Evolutionary conservation across 2,797 vertebrate species (phyloP).

Genomic region (Rhynchotus rufescens): DNA sequence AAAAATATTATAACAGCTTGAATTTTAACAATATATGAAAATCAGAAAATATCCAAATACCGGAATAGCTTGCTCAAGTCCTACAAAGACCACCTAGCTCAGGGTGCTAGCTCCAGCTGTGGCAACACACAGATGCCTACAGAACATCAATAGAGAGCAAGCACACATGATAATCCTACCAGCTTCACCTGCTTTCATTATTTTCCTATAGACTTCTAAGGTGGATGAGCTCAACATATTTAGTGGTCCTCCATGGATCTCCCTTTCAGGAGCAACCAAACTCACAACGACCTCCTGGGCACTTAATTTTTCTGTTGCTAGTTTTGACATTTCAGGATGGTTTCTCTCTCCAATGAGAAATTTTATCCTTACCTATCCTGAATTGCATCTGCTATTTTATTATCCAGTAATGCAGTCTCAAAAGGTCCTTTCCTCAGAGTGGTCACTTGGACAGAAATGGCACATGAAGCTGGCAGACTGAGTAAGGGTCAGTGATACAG

Average conservation of each 20-base stretch:
- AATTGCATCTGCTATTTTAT: neutral
- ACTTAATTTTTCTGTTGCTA: neutral
- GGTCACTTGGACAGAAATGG: neutral
- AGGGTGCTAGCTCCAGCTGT: neutral
- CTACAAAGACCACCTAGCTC: neutral
- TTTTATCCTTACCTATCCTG: neutral
- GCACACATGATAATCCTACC: fast-evolving
- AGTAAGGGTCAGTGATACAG: neutral
- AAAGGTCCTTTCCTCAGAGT: neutral
- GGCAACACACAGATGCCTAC: fast-evolving
- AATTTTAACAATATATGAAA: neutral
- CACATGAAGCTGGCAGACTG: neutral
- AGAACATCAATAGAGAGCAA: neutral
- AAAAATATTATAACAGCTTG: neutral
- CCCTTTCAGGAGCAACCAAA: neutral
- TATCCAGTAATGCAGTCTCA: neutral
- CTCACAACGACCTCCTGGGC: neutral
- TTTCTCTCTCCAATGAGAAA: neutral
- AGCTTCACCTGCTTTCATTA: neutral
- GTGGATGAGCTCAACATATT: neutral
- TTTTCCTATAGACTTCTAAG: neutral
- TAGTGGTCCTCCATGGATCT: no score
- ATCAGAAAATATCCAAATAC: neutral
- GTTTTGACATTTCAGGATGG: neutral
- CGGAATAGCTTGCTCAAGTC: neutral